Evolutionary conservation across 2,888 invertebrate species (phyloP), one percentile per base, ranked within the genome.

Genomic region (Eupithecia vulgata): DNA sequence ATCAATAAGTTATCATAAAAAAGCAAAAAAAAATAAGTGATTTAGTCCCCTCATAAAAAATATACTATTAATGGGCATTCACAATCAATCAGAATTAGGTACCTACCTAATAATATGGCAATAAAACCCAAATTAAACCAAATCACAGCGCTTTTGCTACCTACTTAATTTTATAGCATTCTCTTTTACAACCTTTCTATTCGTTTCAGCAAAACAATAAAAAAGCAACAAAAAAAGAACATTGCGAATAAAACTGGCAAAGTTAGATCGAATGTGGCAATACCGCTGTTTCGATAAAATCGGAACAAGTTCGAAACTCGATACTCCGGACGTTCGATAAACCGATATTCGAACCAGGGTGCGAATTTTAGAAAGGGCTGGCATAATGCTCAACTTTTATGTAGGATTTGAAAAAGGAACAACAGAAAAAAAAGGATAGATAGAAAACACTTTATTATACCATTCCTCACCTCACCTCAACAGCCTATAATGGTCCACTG

Each of bases 281-380:
- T 13, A 12, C 57, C 25, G 21, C 30, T 57, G 65, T 64, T 10
- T 73, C 68, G 57, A 68, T 68, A 72, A 68, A 64, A 59, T 48
- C 52, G 59, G 52, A 35, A 34, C 35, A 42, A 65, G 65, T 37
- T 65, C 13, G 65, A 59, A 68, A 72, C 68, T 35, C 68, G 68
- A 68, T 12, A 64, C 64, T 64, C 68, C 68, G 68, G 72, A 72
- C 35, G 48, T 42, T 57, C 67, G 30, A 35, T 34, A n/a, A 34
- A 69, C 62, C 61, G 70, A 35, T 45, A 69, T 52, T 25, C 12
- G 34, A 67, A 37, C 12, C 68, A 30, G 61, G 64, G 64, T 65
- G 70, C 25, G 65, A 59, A 30, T 61, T 25, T 40, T 5, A 21
- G 0, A 13, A 37, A 37, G 13, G 37, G 40, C 21, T n/a, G 5